Evolutionary conservation across 2,888 invertebrate genomes (phyloP), one percentile per base, ranked within the genome.

Genomic region (Pandemis corylana): DNA sequence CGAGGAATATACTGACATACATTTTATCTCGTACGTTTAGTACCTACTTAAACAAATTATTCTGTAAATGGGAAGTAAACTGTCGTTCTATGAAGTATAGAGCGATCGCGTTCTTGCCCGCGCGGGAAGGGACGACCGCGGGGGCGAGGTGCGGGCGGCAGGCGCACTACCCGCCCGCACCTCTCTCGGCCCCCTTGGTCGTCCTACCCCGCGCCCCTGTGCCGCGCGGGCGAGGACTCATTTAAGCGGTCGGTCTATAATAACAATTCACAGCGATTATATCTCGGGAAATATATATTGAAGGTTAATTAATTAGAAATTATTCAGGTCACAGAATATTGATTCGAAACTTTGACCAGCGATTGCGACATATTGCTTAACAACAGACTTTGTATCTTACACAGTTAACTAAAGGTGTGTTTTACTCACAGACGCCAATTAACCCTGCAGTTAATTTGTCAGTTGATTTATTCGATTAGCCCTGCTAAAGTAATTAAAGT

Each of bases 401-500:
- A 7, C 12, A 7, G 4, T 63, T 63, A 41, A 7, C n/a, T 63
- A 46, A 51, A 66, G 66, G 44, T 64, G 20, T 49, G n/a, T 51
- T 51, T 36, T 28, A 15, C 44, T 66, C 12, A 66, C 28, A 49
- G 63, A 36, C 59, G 44, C 28, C 76, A 76, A 77, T 79, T 76
- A 77, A 77, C 76, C 75, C 72, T 67, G 71, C 67, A 73, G 78
- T 78, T 78, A 75, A 80, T 79, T 78, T 74, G 80, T 79, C 76
- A 77, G 53, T 78, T 61, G 76, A 78, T 80, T 80, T 77, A 80
- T 80, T 80, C 75, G 78, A 78, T 76, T 77, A 76, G 73, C 74
- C 74, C 64, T 74, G 75, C 79, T 81, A 77, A 76, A 76, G 80
- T 81, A 83, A 85, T 87, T 84, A 83, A 82, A 81, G 78, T 71